Conservation (phyloP, 2,797 vertebrate species). For the Hemitrygon akajei region DNA sequence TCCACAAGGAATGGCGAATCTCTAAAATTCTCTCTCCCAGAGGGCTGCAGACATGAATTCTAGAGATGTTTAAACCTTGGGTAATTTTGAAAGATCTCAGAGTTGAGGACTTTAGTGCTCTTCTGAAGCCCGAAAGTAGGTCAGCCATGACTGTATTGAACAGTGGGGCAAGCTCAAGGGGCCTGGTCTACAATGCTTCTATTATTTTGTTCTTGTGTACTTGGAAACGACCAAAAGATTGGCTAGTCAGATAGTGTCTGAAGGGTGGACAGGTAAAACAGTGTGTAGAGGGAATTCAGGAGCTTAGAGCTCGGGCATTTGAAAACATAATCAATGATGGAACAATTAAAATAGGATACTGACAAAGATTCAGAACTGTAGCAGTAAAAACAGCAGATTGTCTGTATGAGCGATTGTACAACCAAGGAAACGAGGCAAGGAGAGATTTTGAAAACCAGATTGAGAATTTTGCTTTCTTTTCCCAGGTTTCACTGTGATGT, state of each 20-base stretch:
- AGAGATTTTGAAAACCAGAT: neutral
- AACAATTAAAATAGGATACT: neutral
- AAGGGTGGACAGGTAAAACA: neutral
- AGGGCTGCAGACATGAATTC: too few species aligned
- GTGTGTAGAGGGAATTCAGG: neutral
- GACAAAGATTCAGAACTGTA: neutral
- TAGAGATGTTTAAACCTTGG: too few species aligned
- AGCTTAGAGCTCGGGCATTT: neutral
- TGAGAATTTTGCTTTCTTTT: neutral
- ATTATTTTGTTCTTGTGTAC: neutral
- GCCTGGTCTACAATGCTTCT: too few species aligned
- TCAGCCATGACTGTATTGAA: too few species aligned
- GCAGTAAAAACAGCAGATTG: neutral
- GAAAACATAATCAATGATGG: neutral
- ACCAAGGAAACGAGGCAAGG: neutral
- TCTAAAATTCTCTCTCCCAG: too few species aligned
- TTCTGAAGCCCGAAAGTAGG: too few species aligned
- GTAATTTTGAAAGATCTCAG: too few species aligned
- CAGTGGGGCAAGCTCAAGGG: too few species aligned
- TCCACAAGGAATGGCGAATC: too few species aligned
- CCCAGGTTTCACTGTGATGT: too few species aligned
- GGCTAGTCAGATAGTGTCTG: neutral
- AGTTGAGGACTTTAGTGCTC: too few species aligned
- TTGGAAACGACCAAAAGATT: neutral
- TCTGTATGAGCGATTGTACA: too few species aligned